Evolutionary conservation across 2,113 vertebrate species (phyloP).

Genomic region (Corydoras maculifer): DNA sequence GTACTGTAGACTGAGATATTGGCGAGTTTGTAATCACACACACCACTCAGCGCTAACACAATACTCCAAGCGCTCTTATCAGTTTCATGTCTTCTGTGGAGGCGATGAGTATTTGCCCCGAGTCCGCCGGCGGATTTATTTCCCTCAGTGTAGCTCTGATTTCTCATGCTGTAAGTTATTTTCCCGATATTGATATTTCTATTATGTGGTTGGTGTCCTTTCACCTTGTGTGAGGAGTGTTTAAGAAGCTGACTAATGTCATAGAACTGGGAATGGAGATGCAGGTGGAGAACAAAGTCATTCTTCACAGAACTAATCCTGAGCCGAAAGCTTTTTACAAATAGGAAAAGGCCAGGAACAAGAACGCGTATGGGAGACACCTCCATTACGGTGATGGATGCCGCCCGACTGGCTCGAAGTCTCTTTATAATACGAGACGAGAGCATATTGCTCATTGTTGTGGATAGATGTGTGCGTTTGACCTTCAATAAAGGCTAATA

Average conservation of each 20-base stretch:
- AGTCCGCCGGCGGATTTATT: conserved; percentile 10
- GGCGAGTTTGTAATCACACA: background rate
- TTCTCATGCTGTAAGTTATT: conserved; percentile 13
- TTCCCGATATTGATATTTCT: conserved; percentile 17
- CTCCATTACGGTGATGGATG: conserved; percentile 28
- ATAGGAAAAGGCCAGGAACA: conserved; percentile 12
- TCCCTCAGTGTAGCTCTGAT: background rate
- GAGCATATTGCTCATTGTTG: background rate
- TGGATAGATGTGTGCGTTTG: background rate
- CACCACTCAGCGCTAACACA: background rate
- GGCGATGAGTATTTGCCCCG: background rate
- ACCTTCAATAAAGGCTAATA: background rate
- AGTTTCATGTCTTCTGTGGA: conserved; percentile 7
- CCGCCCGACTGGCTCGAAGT: background rate
- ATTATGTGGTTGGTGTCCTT: conserved; percentile 15
- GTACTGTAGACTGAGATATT: background rate
- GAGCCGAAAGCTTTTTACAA: background rate
- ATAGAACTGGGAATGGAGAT: conserved; percentile 12
- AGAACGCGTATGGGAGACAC: background rate
- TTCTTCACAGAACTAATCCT: conserved; percentile 17
- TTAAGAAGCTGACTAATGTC: conserved; percentile 35
- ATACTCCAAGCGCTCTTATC: conserved; percentile 6
- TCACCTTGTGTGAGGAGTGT: background rate
- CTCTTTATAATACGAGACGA: conserved; percentile 11
- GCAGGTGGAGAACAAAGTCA: background rate